These are phyloP conservation scores for Pogonomyrmex californicus DNA, from an alignment of 1,140 invertebrate genomes.

Conservation along the genomic window DNA sequence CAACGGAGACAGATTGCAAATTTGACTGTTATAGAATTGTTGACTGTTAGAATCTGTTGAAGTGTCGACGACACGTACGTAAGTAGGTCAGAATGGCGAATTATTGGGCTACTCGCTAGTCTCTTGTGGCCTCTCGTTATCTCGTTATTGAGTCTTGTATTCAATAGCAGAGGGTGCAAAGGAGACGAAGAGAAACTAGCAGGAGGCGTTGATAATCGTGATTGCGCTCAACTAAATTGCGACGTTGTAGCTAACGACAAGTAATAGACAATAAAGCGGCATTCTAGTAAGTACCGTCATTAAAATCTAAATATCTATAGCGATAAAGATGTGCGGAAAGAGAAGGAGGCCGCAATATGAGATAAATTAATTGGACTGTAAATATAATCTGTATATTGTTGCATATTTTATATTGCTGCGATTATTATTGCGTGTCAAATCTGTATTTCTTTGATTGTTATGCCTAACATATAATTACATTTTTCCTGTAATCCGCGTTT, in stretches of 20 bases:
- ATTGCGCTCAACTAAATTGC: slow-evolving; percentile 63
- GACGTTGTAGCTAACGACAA: slow-evolving; percentile 38
- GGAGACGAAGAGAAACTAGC: background rate
- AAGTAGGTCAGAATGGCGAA: slow-evolving; percentile 53
- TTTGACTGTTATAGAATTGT: background rate
- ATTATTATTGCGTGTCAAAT: background rate
- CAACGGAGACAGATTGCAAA: background rate
- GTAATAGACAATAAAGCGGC: slow-evolving; percentile 49
- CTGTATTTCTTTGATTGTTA: background rate
- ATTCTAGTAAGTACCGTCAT: slow-evolving; percentile 27
- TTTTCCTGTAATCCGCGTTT: background rate
- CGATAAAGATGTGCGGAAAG: background rate
- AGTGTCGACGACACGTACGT: slow-evolving; percentile 51
- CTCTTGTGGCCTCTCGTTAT: slow-evolving; percentile 68
- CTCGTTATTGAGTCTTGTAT: slow-evolving; percentile 67
- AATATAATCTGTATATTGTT: background rate
- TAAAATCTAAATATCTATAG: slow-evolving; percentile 37
- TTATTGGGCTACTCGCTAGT: slow-evolving; percentile 66
- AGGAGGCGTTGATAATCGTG: slow-evolving; percentile 46
- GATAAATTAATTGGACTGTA: background rate
- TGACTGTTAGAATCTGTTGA: slow-evolving; percentile 15
- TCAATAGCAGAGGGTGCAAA: slow-evolving; percentile 18
- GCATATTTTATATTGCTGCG: background rate
- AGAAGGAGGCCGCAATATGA: background rate
- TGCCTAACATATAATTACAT: background rate